A percentile compares a stretch with the other conserved stretches of the same genome.
These are phyloP conservation scores for Vireo altiloquus DNA, from an alignment of 2,113 vertebrate species.

Conservation along the genomic window DNA sequence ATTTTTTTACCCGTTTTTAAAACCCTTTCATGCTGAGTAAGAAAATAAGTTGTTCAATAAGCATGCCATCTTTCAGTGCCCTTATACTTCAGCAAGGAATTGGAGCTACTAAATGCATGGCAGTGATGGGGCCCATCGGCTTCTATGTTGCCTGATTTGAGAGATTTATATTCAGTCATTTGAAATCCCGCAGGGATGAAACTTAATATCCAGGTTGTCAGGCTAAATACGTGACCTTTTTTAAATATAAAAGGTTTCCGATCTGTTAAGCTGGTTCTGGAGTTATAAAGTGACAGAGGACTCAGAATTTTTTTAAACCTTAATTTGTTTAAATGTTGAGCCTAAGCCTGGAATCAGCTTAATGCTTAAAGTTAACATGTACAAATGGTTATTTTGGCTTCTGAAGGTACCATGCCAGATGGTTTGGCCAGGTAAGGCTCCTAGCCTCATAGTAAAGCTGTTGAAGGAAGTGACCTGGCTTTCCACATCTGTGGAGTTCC, in stretches of 20 bases:
- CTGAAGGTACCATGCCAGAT: neutral
- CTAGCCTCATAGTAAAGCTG: neutral
- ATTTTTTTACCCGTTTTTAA: constrained; percentile 27
- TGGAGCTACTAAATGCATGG: neutral
- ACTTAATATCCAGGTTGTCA: neutral
- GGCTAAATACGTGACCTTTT: neutral
- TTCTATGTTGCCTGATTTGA: neutral
- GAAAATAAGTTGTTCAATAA: neutral
- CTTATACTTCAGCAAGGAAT: neutral
- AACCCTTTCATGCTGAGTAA: neutral
- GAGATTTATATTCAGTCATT: neutral
- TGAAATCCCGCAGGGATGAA: constrained; percentile 4
- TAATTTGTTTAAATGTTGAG: neutral
- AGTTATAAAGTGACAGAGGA: neutral
- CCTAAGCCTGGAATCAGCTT: neutral
- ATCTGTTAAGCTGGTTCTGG: neutral
- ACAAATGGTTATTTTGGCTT: neutral
- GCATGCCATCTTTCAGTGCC: neutral
- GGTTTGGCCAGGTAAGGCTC: neutral
- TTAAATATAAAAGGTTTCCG: neutral
- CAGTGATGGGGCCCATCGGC: neutral
- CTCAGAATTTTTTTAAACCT: neutral
- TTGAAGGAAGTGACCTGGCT: neutral
- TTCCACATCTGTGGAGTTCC: neutral
- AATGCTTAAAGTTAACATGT: neutral